A percentile compares a stretch with the other conserved stretches of the same genome.
These are phyloP conservation scores for Paralichthys olivaceus DNA, from an alignment of 2,113 vertebrate species.

Conservation along the genomic window DNA sequence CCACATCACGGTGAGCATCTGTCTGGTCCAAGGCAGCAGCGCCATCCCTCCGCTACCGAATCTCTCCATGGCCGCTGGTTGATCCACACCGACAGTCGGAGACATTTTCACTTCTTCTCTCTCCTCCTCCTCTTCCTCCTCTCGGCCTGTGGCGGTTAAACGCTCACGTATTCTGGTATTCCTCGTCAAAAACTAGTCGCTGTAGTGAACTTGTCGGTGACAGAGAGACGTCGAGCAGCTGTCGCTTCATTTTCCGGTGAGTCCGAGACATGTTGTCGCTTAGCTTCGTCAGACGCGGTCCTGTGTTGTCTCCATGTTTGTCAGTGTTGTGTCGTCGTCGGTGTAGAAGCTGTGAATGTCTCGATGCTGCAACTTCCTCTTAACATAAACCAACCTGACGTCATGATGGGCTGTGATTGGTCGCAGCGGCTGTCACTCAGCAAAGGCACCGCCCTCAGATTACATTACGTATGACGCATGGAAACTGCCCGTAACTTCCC, in stretches of 20 bases:
- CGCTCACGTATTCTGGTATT: conserved; percentile 82
- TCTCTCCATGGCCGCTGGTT: conserved; percentile 71
- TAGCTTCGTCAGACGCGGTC: conserved; percentile 46
- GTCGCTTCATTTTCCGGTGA: conserved; percentile 73
- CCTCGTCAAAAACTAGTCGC: conserved; percentile 64
- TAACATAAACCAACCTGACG: conserved; percentile 36
- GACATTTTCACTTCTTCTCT: conserved; percentile 65
- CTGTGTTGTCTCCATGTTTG: conserved; percentile 64
- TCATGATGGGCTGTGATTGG: conserved; percentile 35
- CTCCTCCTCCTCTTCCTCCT: neutral
- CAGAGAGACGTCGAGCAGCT: conserved; percentile 26
- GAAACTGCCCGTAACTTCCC: conserved; percentile 41
- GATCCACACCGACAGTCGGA: conserved; percentile 39
- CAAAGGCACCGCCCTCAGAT: rapidly evolving
- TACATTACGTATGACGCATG: conserved; percentile 42
- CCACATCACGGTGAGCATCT: conserved; percentile 81
- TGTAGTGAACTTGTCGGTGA: conserved; percentile 56
- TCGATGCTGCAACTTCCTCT: neutral
- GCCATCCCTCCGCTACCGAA: conserved; percentile 76
- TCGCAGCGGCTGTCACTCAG: neutral
- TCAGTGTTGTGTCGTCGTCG: neutral
- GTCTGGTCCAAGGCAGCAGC: conserved; percentile 81
- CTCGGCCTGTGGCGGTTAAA: neutral
- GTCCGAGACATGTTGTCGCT: conserved; percentile 32
- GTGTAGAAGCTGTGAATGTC: conserved; percentile 32